Evolutionary conservation across 1,140 invertebrate species (phyloP).

Genomic region (Leptopilina boulardi): DNA sequence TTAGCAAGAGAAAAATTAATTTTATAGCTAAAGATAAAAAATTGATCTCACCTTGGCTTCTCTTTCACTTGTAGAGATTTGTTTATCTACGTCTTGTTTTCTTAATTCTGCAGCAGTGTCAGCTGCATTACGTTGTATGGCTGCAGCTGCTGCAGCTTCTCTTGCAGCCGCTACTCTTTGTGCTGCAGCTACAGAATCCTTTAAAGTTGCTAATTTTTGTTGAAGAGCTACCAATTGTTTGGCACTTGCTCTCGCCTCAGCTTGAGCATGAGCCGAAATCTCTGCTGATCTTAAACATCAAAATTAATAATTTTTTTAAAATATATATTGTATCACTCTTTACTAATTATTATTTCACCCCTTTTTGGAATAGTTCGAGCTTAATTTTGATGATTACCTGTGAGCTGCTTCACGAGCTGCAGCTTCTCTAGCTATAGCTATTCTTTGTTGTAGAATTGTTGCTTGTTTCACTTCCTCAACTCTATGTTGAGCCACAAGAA

Average conservation of each 20-base stretch:
- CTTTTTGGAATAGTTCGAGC: neutral
- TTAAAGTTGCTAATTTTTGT: slow-evolving; percentile 71
- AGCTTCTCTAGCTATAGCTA: slow-evolving; percentile 70
- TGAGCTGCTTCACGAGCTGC: slow-evolving; percentile 68
- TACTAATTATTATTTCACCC: too few relatives aligned
- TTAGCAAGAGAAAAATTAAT: slow-evolving; percentile 22
- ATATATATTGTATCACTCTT: too few relatives aligned
- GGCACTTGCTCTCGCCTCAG: slow-evolving; percentile 68
- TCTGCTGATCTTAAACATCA: slow-evolving; percentile 64
- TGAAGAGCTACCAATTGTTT: slow-evolving; percentile 72
- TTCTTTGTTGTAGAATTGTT: slow-evolving; percentile 69
- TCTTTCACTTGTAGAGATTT: slow-evolving; percentile 69
- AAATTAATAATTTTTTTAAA: neutral
- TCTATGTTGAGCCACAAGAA: slow-evolving; percentile 68
- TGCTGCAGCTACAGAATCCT: slow-evolving; percentile 72
- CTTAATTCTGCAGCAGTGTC: slow-evolving; percentile 72
- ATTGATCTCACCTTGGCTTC: slow-evolving; percentile 72
- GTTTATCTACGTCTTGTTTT: slow-evolving; percentile 74
- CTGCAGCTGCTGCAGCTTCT: slow-evolving; percentile 71
- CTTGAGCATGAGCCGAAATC: slow-evolving; percentile 67
- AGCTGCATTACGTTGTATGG: slow-evolving; percentile 71
- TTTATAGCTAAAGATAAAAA: too few relatives aligned
- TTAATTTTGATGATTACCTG: slow-evolving; percentile 56
- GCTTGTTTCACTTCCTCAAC: slow-evolving; percentile 71
- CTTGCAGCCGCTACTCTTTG: slow-evolving; percentile 72